Conservation (phyloP, 1,140 invertebrate species). For the Apis florea region DNA sequence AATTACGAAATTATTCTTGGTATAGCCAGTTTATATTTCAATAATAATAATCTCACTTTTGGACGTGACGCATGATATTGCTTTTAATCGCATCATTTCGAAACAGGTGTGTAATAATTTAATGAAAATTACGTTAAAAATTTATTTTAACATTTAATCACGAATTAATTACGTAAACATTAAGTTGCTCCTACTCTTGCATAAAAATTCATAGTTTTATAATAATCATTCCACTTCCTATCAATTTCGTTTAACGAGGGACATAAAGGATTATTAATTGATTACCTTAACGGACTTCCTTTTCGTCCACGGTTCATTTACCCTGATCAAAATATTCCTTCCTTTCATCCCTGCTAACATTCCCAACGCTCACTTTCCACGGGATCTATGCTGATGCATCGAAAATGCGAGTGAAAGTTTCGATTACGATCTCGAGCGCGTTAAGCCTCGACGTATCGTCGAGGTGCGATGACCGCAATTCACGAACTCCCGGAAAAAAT, state of each 20-base stretch:
- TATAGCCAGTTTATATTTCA: too few relatives aligned
- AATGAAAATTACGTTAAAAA: too few relatives aligned
- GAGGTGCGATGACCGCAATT: not conserved
- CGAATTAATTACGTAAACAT: too few relatives aligned
- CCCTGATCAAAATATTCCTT: constrained; percentile 6
- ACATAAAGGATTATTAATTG: not conserved
- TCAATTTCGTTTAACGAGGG: not conserved
- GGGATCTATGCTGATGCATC: constrained; percentile 39
- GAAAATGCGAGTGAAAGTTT: constrained; percentile 64
- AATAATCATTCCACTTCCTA: not conserved
- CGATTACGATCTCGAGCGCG: constrained; percentile 19
- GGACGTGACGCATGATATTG: too few relatives aligned
- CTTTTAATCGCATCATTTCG: too few relatives aligned
- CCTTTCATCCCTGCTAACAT: not conserved
- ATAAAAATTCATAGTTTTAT: too few relatives aligned
- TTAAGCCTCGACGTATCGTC: not conserved
- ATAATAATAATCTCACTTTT: too few relatives aligned
- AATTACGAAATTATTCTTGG: too few relatives aligned
- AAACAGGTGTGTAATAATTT: too few relatives aligned
- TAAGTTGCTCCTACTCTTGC: too few relatives aligned
- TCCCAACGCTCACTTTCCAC: constrained; percentile 59
- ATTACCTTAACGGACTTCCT: constrained; percentile 1
- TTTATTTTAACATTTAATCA: too few relatives aligned
- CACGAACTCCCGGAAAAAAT: not conserved
- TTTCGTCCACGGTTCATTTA: constrained; percentile 42